These are phyloP conservation scores for Gymnocypris eckloni DNA, from an alignment of 2,797 vertebrate species.

Conservation along the genomic window DNA sequence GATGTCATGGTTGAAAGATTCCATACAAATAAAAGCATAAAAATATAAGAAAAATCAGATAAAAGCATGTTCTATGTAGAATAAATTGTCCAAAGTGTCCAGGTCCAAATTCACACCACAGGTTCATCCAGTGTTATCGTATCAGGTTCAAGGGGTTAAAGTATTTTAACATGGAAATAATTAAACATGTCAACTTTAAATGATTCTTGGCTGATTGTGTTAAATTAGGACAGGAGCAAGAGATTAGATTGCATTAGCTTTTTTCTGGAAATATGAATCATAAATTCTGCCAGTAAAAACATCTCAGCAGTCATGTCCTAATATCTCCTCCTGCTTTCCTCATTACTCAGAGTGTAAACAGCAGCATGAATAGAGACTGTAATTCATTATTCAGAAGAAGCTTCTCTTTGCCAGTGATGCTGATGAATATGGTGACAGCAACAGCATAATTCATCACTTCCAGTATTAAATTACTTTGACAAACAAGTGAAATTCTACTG, in stretches of 20 bases:
- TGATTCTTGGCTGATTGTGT: not conserved
- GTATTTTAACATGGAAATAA: constrained; percentile 2
- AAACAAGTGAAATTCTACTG: not conserved
- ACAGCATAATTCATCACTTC: constrained; percentile 9
- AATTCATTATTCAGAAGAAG: constrained; percentile 42
- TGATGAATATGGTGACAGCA: constrained; percentile 26
- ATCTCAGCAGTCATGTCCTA: constrained; percentile 10
- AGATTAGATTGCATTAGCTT: not conserved
- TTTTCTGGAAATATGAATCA: constrained; percentile 23
- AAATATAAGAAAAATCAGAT: not conserved
- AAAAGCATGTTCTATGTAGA: not conserved
- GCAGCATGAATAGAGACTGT: constrained; percentile 5
- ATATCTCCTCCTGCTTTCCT: constrained; percentile 15
- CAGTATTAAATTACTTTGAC: constrained; percentile 1
- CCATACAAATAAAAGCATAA: not conserved
- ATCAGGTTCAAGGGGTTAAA: not conserved
- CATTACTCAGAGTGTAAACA: constrained; percentile 31
- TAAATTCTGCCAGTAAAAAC: constrained; percentile 29
- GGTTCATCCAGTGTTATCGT: not conserved
- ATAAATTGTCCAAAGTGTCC: not conserved
- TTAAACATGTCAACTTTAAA: not conserved
- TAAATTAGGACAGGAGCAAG: constrained; percentile 1
- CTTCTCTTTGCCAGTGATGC: constrained; percentile 26
- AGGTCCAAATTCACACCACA: not conserved
- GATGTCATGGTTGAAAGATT: not conserved